Evolutionary conservation across 2,113 vertebrate genomes (phyloP), one percentile per base, ranked within the genome.

Genomic region (Ia io): DNA sequence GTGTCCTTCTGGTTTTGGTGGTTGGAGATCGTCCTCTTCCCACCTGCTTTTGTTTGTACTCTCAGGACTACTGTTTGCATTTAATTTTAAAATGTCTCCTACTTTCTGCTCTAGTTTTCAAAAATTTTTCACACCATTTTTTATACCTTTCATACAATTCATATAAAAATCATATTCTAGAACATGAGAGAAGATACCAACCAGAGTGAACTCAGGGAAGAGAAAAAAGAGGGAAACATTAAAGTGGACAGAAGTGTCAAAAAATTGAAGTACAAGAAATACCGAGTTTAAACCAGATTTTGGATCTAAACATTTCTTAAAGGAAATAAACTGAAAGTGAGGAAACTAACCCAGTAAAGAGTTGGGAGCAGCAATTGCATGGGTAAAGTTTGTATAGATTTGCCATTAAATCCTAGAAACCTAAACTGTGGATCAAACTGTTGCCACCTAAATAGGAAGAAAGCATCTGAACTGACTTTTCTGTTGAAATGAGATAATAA

Each of bases 11-110:
- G 28, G 6, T 42, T 92, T 87, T 47, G 73, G n/a, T n/a, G 47
- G 16, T 10, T 65, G 56, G 79, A 90, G 23, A 49, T 8, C 20
- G 42, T 90, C 78, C 6, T 73, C 70, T 92, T 51, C 32, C 71
- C 49, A 79, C 53, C 56, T 96, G 92, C 71, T 88, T 84, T 30
- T 90, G n/a, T 95, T 97, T 97, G 78, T 86, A 13, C 44, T 96
- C 56, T 83, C 25, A 63, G 47, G 92, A 47, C 35, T n/a, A 85
- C 74, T 96, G 88, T 97, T 96, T 97, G 90, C 51, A 49, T 91
- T 97, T 93, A 88, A 96, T 96, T 96, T 96, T 86, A 91, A 94
- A 95, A 83, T 59, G 51, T 78, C 78, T 93, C 82, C 92, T 84
- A 88, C 94, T 85, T 91, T 82, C 44, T 47, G 79, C 40, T 95